Evolutionary conservation across 2,113 vertebrate genomes (phyloP).

Genomic region (Hydrochoerus hydrochaeris): DNA sequence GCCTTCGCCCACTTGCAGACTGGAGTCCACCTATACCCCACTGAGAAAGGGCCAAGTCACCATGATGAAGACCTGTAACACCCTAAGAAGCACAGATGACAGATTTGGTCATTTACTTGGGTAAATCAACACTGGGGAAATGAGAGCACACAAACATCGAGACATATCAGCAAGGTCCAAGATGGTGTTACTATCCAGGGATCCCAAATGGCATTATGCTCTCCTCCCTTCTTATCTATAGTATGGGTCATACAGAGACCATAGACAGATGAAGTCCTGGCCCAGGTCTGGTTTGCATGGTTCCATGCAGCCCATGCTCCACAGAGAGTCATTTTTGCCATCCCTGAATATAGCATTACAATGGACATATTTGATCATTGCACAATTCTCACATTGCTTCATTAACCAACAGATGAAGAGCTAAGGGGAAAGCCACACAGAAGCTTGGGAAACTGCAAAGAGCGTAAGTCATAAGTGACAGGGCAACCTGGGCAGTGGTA

Average conservation of each 20-base stretch:
- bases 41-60: neutral
- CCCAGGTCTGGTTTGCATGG: neutral
- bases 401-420: neutral
- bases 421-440: neutral
- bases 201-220: neutral
- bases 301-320: neutral
- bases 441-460: neutral
- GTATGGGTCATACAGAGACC: too few species aligned
- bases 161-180: neutral
- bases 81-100: neutral
- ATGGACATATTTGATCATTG: neutral
- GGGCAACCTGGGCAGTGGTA: neutral
- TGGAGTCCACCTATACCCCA: too few species aligned
- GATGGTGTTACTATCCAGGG: neutral
- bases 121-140: neutral
- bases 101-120: neutral
- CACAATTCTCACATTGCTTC: neutral
- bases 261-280: neutral
- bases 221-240: neutral
- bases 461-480: neutral
- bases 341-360: neutral
- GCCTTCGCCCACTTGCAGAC: neutral
- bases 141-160: neutral
- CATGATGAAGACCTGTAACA: neutral
- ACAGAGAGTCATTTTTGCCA: neutral